Evolutionary conservation across 2,888 invertebrate species (phyloP), one percentile per base, ranked within the genome.

Genomic region (Rutpela maculata): DNA sequence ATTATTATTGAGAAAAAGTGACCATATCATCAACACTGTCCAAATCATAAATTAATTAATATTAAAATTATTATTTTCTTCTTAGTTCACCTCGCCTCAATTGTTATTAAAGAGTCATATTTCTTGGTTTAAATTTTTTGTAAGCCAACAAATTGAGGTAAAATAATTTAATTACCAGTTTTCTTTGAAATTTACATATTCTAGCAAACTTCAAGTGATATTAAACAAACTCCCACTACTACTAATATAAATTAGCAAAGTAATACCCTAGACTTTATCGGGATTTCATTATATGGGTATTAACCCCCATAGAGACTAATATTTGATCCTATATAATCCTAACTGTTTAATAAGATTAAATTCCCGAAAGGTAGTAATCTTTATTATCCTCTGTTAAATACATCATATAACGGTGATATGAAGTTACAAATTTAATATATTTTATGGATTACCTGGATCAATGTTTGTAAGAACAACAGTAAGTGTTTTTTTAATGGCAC

Each of bases 261-360:
- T 43, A 43, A 65, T 43, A 18, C 22, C 65, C 38, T 18, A 38
- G 65, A 18, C 38, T 50, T 65, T 65, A 65, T 65, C 43, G 19
- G 19, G 43, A 38, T 65, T 65, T 65, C 43, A 65, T 65, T 65
- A 65, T 43, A 65, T 43, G 43, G 43, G 43, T 65, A 65, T 43
- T 65, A 65, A 18, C 19, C 43, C 31, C 15, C 19, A 15, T 10
- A 6, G 65, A 19, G 65, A 43, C 50, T 65, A 63, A 63, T 31
- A 65, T 65, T 65, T 50, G 43, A 65, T 65, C 65, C 43, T 43
- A 43, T 38, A 43, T 65, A 65, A 65, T 65, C 65, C 65, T 2
- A 65, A 43, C n/a, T 65, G 43, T 18, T 19, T 65, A 65, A 65
- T 65, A 19, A 38, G 65, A 65, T 65, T 65, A 43, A 22, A 43